Evolutionary conservation across 2,797 vertebrate species (phyloP).

Genomic region (Rhabdomys pumilio): DNA sequence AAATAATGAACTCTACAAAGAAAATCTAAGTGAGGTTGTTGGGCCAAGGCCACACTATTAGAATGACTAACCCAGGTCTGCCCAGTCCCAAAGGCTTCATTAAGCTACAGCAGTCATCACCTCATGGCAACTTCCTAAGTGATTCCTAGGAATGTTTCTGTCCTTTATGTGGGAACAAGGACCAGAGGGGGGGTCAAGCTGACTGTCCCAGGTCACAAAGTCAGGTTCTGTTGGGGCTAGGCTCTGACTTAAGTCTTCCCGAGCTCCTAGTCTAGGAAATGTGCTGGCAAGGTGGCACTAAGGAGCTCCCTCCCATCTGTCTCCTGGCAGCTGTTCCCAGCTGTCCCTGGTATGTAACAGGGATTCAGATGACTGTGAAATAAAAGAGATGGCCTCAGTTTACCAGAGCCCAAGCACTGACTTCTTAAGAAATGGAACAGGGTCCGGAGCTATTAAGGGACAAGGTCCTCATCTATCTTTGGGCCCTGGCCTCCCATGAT

Average conservation of each 20-base stretch:
- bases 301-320: not conserved
- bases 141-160: not conserved
- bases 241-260: not conserved
- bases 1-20: not conserved
- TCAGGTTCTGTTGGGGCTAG: not conserved
- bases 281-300: not conserved
- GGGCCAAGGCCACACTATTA: not conserved
- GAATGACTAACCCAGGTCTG: not conserved
- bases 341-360: not conserved
- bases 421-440: not conserved
- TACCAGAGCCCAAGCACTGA: not conserved
- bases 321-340: not conserved
- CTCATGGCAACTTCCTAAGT: not conserved
- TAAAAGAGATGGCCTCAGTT: not conserved
- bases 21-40: not conserved
- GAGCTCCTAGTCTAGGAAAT: not conserved
- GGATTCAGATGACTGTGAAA: not conserved
- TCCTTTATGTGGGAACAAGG: not conserved
- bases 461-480: not conserved
- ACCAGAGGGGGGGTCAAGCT: not conserved
- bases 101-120: not conserved
- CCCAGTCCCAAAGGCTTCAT: not conserved
- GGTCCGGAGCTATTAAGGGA: not conserved
- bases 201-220: slow-evolving; percentile 1
- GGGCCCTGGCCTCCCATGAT: not conserved